These are phyloP conservation scores for Dipodomys merriami DNA, from an alignment of 2,113 vertebrate species.

Conservation along the genomic window DNA sequence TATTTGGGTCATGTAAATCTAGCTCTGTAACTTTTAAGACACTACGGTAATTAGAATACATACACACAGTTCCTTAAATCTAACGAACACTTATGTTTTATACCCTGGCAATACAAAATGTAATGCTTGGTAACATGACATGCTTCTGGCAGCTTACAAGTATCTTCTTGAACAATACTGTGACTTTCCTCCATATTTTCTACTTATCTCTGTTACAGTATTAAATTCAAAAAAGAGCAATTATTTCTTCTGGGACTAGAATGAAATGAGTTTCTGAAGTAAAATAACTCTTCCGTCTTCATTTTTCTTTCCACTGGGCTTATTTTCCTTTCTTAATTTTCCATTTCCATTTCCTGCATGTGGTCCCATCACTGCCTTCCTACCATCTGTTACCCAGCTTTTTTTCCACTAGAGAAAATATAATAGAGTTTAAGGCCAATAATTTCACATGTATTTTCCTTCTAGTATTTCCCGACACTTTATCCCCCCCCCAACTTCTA, in stretches of 20 bases:
- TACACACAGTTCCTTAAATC: background rate
- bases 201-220: background rate
- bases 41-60: background rate
- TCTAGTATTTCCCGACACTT: background rate
- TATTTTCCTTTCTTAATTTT: slow-evolving; percentile 53
- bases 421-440: slow-evolving; percentile 27
- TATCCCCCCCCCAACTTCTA: background rate
- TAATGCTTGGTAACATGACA: background rate
- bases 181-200: background rate
- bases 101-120: background rate
- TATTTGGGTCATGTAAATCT: background rate
- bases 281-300: background rate
- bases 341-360: slow-evolving; percentile 35
- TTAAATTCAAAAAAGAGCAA: slow-evolving; percentile 33
- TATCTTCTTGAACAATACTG: background rate
- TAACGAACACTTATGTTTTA: background rate
- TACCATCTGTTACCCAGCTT: slow-evolving; percentile 37
- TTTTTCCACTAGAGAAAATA: slow-evolving; percentile 43
- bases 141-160: background rate
- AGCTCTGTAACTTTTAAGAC: background rate
- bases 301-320: slow-evolving; percentile 30
- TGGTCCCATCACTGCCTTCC: background rate
- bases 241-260: slow-evolving; percentile 2
- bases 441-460: background rate
- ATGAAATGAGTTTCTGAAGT: background rate